Percentiles rank a stretch among this genome's conserved stretches.
phyloP scores from a whole-genome alignment of 2,113 vertebrate genomes.

The Cebus imitator region DNA sequence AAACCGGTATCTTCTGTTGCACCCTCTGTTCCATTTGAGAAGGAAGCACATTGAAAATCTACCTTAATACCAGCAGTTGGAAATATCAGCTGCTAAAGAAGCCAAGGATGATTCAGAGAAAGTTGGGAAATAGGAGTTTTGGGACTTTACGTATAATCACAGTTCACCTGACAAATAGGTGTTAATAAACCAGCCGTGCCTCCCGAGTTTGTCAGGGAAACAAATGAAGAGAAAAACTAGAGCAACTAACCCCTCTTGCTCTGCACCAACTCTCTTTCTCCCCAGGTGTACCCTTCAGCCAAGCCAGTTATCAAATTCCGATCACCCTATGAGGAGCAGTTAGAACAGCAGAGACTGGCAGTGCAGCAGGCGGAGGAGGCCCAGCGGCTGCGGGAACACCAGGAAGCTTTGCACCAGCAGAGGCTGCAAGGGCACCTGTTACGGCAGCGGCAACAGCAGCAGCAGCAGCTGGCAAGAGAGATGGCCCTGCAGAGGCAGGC shows the following conservation, averaged over 20 bases:
- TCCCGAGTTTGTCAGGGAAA: background rate
- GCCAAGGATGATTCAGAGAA: background rate
- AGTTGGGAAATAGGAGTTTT: background rate
- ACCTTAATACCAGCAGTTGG: background rate
- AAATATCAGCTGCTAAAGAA: background rate
- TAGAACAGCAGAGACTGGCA: conserved; percentile 91
- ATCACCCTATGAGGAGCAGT: conserved; percentile 90
- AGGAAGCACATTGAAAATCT: background rate
- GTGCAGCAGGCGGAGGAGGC: conserved; percentile 86
- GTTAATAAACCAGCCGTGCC: background rate
- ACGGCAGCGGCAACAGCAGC: conserved; percentile 80
- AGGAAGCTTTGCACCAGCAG: conserved; percentile 88
- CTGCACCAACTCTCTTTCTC: background rate
- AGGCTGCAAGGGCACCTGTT: conserved; percentile 86
- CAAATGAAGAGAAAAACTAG: fast-evolving
- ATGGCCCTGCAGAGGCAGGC: conserved; percentile 84
- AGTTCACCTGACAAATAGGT: background rate
- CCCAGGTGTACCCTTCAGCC: conserved; percentile 70
- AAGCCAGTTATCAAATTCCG: conserved; percentile 71
- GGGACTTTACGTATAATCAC: background rate
- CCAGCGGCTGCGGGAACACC: conserved; percentile 83
- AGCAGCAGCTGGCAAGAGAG: conserved; percentile 85
- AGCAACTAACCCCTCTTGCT: background rate
- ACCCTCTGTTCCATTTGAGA: background rate
- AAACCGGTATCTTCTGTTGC: background rate